Evolutionary conservation across 2,888 invertebrate species (phyloP).

Genomic region (Sesamia inferens): DNA sequence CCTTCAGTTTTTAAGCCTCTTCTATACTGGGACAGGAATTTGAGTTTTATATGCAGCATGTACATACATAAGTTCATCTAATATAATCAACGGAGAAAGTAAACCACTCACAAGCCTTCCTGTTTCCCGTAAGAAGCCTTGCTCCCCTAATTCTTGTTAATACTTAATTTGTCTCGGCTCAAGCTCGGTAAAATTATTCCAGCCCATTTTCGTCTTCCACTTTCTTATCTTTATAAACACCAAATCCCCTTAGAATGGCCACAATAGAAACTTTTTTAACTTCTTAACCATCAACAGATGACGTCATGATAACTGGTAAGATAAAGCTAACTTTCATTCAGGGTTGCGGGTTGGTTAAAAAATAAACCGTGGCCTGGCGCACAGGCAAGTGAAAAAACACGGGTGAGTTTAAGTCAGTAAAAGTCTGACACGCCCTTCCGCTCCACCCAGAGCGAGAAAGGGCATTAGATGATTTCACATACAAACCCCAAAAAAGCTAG

Average conservation of each 20-base stretch:
- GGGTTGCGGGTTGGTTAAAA: too few species aligned
- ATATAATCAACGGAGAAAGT: not conserved
- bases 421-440: too few species aligned
- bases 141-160: not conserved
- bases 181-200: constrained; percentile 3
- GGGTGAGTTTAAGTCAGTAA: too few species aligned
- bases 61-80: not conserved
- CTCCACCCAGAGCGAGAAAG: too few species aligned
- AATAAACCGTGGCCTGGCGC: too few species aligned
- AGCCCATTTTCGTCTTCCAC: constrained; percentile 23
- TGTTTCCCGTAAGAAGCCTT: not conserved
- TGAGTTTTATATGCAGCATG: not conserved
- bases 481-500: too few species aligned
- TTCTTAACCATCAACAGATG: constrained; percentile 51
- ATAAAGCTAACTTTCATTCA: too few species aligned
- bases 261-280: constrained; percentile 55
- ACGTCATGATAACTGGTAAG: constrained; percentile 55
- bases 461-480: too few species aligned
- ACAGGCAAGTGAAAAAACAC: too few species aligned
- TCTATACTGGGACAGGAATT: not conserved
- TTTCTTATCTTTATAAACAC: constrained; percentile 36
- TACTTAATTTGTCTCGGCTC: not conserved
- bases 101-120: not conserved
- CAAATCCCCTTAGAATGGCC: constrained; percentile 37
- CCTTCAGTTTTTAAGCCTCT: too few species aligned